phyloP scores from a whole-genome alignment of 2,113 vertebrate species.

The Deroptyus accipitrinus region DNA sequence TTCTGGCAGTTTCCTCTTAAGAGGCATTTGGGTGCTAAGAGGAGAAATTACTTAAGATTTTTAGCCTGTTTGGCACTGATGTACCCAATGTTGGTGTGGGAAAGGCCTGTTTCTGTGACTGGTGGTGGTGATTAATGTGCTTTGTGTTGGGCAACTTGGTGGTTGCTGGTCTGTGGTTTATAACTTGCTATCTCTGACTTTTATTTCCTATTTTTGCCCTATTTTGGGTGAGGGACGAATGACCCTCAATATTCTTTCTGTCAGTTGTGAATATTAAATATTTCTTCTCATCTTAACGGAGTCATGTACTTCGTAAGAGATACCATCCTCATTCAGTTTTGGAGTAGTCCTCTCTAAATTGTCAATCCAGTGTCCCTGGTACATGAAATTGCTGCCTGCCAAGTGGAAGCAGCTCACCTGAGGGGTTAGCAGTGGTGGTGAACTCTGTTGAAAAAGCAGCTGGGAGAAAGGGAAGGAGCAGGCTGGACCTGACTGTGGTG shows the following conservation, averaged over 20 bases:
- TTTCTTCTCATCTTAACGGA: not conserved
- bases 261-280: not conserved
- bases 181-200: not conserved
- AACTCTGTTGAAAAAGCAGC: not conserved
- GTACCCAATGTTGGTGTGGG: not conserved
- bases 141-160: not conserved
- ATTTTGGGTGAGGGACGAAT: not conserved
- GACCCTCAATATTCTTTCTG: not conserved
- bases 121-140: not conserved
- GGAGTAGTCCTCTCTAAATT: not conserved
- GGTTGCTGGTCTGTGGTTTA: not conserved
- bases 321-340: fast-evolving
- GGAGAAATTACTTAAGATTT: not conserved
- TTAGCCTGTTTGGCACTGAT: not conserved
- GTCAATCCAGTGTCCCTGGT: not conserved
- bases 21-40: fast-evolving
- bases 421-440: not conserved
- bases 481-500: not conserved
- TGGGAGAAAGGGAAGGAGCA: not conserved
- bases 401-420: not conserved
- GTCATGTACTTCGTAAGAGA: not conserved
- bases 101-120: not conserved
- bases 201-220: not conserved
- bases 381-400: not conserved
- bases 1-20: not conserved